phyloP scores from a whole-genome alignment of 2,113 vertebrate genomes.

The Rhabdornis inornatus region DNA sequence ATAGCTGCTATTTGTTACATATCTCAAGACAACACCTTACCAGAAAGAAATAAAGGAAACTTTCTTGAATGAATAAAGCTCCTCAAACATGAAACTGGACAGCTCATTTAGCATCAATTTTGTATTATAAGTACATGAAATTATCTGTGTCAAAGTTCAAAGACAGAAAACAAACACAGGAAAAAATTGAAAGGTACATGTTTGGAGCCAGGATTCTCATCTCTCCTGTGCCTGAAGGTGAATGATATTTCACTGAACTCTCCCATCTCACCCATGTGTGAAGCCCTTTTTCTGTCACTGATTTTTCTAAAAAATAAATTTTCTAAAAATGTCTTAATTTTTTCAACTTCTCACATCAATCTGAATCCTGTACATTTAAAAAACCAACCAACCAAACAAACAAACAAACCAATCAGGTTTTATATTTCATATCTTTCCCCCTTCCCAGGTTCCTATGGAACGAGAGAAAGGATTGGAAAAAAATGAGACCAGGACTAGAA shows the following conservation, averaged over 20 bases:
- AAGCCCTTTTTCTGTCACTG: not conserved
- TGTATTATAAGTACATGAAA: not conserved
- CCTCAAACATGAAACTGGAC: not conserved
- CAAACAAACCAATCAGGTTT: not conserved
- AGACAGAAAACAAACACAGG: not conserved
- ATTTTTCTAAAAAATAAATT: not conserved
- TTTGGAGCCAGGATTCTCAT: not conserved
- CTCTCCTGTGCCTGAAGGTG: not conserved
- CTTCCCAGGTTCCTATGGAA: not conserved
- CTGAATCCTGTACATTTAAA: not conserved
- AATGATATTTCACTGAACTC: not conserved
- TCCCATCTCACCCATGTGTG: not conserved
- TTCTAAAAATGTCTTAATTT: not conserved
- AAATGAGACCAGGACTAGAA: not conserved
- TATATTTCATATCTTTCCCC: not conserved
- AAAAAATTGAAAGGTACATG: fast-evolving
- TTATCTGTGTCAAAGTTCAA: not conserved
- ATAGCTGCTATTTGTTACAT: not conserved
- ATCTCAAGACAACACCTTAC: not conserved
- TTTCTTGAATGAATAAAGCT: not conserved
- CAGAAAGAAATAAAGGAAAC: not conserved
- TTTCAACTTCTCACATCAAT: not conserved
- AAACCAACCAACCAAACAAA: too few relatives aligned
- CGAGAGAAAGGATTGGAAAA: not conserved
- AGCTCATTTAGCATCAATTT: not conserved